Conservation (phyloP, 2,113 vertebrate genomes). For the Halichoerus grypus region DNA sequence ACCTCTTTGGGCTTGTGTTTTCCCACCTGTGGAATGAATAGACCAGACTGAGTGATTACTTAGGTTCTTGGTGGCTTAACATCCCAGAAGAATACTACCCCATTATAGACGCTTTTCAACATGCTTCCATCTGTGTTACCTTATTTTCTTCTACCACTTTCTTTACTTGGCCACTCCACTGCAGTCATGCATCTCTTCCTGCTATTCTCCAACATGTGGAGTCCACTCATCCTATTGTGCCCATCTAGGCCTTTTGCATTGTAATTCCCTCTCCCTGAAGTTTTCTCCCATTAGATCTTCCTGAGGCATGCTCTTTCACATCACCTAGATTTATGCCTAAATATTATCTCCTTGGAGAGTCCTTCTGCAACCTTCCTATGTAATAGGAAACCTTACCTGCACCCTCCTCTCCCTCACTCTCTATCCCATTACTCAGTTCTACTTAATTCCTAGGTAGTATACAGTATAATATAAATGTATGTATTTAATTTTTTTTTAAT, state of each 20-base stretch:
- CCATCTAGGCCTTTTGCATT: not conserved
- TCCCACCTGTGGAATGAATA: not conserved
- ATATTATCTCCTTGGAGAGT: not conserved
- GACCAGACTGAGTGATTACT: not conserved
- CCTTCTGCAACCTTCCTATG: not conserved
- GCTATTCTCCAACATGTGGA: not conserved
- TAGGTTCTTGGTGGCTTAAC: not conserved
- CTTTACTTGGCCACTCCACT: not conserved
- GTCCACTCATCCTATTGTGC: fast-evolving
- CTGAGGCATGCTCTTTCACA: not conserved
- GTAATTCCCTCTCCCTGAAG: not conserved
- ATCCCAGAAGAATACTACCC: not conserved
- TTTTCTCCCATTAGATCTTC: not conserved
- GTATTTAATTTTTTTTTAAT: not conserved
- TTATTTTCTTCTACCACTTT: fast-evolving
- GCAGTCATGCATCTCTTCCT: not conserved
- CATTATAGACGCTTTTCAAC: not conserved
- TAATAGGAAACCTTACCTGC: not conserved
- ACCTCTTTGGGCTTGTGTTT: not conserved
- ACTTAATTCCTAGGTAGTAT: not conserved
- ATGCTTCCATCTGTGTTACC: not conserved
- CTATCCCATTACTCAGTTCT: not conserved
- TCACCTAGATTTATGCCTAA: not conserved
- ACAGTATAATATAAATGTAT: not conserved
- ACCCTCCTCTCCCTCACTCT: not conserved